Conservation (phyloP, 2,888 invertebrate genomes). For the Dyspetes luteomarginatus region DNA sequence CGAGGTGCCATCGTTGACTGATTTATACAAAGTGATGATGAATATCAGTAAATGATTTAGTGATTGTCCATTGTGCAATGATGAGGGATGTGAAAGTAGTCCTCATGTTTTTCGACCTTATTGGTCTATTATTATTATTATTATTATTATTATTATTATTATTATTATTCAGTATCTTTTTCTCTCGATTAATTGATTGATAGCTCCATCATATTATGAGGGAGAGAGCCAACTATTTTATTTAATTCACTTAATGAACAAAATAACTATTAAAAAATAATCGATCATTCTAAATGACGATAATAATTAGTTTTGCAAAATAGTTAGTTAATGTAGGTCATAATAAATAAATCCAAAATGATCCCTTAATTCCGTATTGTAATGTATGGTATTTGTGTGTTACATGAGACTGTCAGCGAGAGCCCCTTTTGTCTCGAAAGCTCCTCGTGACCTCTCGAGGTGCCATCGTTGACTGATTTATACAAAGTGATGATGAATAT, state of each 20-base stretch:
- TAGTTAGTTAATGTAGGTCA: too few relatives aligned
- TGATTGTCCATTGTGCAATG: not conserved
- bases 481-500: not conserved
- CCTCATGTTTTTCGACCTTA: not conserved
- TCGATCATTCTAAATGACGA: too few relatives aligned
- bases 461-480: constrained; percentile 15
- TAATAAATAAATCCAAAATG: too few relatives aligned
- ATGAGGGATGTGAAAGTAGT: not conserved
- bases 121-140: not conserved
- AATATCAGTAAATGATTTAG: constrained; percentile 18
- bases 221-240: too few relatives aligned
- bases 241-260: too few relatives aligned
- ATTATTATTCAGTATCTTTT: too few relatives aligned
- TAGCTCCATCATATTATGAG: too few relatives aligned
- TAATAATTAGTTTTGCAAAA: too few relatives aligned
- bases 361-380: constrained; percentile 14
- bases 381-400: constrained; percentile 3
- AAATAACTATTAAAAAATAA: too few relatives aligned
- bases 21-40: constrained; percentile 3
- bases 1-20: constrained; percentile 4
- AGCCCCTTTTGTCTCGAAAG: constrained; percentile 31
- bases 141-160: too few relatives aligned
- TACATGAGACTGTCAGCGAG: not conserved
- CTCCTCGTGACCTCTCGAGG: not conserved
- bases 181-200: too few relatives aligned